These are phyloP conservation scores for Corynorhinus townsendii DNA, from an alignment of 2,113 vertebrate genomes.

Conservation along the genomic window DNA sequence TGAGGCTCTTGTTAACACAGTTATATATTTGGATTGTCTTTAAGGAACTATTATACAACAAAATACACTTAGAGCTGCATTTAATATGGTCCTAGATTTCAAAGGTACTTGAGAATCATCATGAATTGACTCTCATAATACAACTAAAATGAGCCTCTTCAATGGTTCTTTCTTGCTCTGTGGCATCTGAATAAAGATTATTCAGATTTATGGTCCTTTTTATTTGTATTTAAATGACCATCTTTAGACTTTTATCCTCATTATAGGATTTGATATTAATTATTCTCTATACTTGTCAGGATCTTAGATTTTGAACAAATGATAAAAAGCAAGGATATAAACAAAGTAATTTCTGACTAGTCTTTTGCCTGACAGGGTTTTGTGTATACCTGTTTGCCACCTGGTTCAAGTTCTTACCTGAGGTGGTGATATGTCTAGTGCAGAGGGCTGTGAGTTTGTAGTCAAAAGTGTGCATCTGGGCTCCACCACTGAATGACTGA, in stretches of 20 bases:
- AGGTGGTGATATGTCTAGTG: neutral
- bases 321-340: neutral
- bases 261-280: neutral
- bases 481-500: neutral
- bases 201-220: neutral
- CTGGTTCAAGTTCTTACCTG: neutral
- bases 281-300: neutral
- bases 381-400: neutral
- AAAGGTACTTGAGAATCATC: neutral
- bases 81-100: neutral
- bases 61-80: neutral
- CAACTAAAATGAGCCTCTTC: neutral
- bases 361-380: neutral
- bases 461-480: neutral
- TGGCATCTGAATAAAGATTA: conserved; percentile 15
- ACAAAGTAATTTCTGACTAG: neutral
- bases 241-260: neutral
- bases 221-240: neutral
- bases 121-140: neutral
- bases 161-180: neutral
- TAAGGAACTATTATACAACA: neutral
- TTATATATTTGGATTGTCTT: neutral
- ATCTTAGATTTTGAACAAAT: neutral
- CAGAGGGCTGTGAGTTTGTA: neutral
- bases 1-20: neutral